These are phyloP conservation scores for Crocidura indochinensis DNA, from an alignment of 2,797 vertebrate species.

Conservation along the genomic window DNA sequence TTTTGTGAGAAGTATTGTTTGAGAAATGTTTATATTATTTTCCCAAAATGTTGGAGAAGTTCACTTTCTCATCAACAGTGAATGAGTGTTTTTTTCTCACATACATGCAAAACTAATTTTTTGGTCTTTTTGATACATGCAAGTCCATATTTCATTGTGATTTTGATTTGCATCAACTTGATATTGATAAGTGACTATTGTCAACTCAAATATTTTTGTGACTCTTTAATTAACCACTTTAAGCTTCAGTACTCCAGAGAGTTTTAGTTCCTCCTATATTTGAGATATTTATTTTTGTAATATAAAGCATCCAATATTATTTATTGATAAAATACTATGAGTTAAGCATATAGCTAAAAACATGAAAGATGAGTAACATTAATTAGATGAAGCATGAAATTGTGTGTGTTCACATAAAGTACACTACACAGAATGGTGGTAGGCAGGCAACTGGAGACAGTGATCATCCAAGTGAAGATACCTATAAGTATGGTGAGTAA, in stretches of 20 bases:
- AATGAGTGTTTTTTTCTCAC: too few species aligned
- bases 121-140: too few species aligned
- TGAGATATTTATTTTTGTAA: not conserved
- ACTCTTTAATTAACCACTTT: not conserved
- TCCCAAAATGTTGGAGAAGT: too few species aligned
- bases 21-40: too few species aligned
- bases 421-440: not conserved
- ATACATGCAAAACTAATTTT: too few species aligned
- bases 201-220: not conserved
- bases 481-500: not conserved
- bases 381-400: not conserved
- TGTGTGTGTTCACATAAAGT: not conserved
- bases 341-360: conserved; percentile 5
- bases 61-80: too few species aligned
- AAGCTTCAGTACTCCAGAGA: not conserved
- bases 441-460: not conserved
- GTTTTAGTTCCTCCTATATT: not conserved
- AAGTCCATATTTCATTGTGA: too few species aligned
- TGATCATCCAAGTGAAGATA: not conserved
- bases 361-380: not conserved
- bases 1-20: too few species aligned
- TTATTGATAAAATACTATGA: conserved; percentile 1
- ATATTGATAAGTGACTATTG: not conserved
- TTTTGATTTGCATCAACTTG: too few species aligned
- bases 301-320: not conserved